These are phyloP conservation scores for Spinus olivaceus DNA, from an alignment of 2,797 vertebrate species.

Conservation along the genomic window DNA sequence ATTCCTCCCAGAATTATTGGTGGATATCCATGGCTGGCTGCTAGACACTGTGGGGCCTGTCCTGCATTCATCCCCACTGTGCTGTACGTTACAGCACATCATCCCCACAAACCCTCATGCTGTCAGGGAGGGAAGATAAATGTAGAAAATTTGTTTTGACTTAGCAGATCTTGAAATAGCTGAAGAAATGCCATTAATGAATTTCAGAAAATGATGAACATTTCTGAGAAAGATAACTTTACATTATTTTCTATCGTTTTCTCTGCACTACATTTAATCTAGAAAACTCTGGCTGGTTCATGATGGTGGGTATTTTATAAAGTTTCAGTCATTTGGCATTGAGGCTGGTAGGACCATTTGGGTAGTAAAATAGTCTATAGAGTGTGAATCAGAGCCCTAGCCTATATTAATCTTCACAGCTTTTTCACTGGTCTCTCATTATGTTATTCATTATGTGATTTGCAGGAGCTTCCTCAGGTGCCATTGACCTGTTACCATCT, in stretches of 20 bases:
- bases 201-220: background rate
- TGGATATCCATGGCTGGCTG: background rate
- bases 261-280: background rate
- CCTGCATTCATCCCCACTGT: background rate
- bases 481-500: conserved; percentile 91
- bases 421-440: background rate
- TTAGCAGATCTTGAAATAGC: background rate
- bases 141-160: background rate
- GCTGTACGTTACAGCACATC: background rate
- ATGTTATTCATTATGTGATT: background rate
- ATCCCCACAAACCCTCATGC: background rate
- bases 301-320: background rate
- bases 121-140: background rate
- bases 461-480: conserved; percentile 91
- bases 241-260: background rate
- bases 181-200: background rate
- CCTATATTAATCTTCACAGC: background rate
- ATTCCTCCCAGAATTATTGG: background rate
- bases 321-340: background rate
- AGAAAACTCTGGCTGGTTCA: background rate
- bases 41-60: background rate
- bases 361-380: background rate
- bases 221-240: background rate
- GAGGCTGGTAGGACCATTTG: background rate
- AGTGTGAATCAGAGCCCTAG: background rate